Conservation (phyloP, 2,888 invertebrate species). For the Drosophila recens region DNA sequence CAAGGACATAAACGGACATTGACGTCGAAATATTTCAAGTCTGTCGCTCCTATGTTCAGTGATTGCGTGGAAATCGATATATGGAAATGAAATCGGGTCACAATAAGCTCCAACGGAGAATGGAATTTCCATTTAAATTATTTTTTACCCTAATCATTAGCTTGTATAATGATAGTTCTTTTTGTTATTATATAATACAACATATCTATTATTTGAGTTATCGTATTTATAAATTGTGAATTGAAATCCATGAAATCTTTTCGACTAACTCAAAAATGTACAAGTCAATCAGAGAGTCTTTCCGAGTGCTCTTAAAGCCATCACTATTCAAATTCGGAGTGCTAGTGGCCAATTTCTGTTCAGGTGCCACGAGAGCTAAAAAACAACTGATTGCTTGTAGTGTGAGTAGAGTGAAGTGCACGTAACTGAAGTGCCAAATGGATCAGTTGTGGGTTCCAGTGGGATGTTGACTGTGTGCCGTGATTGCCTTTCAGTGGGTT, state of each 20-base stretch:
- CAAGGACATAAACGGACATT: conserved; percentile 7
- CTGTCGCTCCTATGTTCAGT: conserved; percentile 16
- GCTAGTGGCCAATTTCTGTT: conserved; percentile 26
- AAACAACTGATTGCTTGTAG: background rate
- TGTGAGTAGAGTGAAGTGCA: conserved; percentile 11
- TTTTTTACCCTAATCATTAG: no score
- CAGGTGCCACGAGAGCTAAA: conserved; percentile 14
- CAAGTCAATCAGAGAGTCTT: conserved; percentile 5
- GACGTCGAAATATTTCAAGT: conserved; percentile 15
- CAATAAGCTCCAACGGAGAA: background rate
- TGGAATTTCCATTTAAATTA: background rate
- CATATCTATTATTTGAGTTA: no score
- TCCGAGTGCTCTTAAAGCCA: background rate
- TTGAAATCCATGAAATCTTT: background rate
- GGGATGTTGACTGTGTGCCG: background rate
- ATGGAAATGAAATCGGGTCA: conserved; percentile 26
- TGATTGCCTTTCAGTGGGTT: conserved; percentile 20
- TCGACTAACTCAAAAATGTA: background rate
- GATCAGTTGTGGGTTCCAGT: conserved; percentile 10
- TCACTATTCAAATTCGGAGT: background rate
- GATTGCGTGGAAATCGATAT: conserved; percentile 37
- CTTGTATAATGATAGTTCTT: no score
- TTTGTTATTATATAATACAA: no score
- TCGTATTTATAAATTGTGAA: no score
- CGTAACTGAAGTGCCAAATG: conserved; percentile 10